Evolutionary conservation across 2,113 vertebrate species (phyloP), one percentile per base, ranked within the genome.

Genomic region (Cochlearius cochlearius): DNA sequence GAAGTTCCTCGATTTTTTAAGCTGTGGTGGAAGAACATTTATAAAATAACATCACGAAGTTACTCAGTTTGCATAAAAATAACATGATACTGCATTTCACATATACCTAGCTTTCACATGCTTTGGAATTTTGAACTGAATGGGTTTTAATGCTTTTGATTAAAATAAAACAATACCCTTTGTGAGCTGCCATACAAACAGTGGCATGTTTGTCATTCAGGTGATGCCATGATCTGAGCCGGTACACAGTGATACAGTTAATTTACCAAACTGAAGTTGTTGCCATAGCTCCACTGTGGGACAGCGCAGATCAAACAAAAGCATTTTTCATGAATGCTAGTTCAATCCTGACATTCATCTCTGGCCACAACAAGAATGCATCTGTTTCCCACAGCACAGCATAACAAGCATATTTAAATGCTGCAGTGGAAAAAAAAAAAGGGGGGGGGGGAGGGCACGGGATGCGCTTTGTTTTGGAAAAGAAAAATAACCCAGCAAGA

Each of bases 241-340:
- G 0, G 96, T 90, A 94, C 96, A 84, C 96, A 96, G 95, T 96
- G 97, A 96, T 91, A 97, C 92, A 89, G 96, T 97, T 97, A 97
- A 95, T 96, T 98, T 96, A 94, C 95, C 86, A 92, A 84, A 88
- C 26, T n/a, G 95, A 97, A 97, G 95, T 97, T 96, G 96, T 98
- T 98, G 87, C 97, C 95, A 97, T 96, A 97, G 96, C 90, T 98
- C 88, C 96, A 86, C 93, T 22, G 91, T 93, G 92, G 92, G 96
- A 96, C 91, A 95, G 96, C 29, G 0, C 80, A 95, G 79, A 73
- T 90, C 82, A 89, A 95, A 98, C 98, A 98, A 97, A 97, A 95
- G 96, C 56, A 92, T 97, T 96, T 97, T 98, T 98, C 91, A 97
- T 72, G 38, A 95, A 52, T 85, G 32, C 66, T 73, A 43, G 67